phyloP scores from a whole-genome alignment of 2,797 vertebrate species.

The Aselliscus stoliczkanus region DNA sequence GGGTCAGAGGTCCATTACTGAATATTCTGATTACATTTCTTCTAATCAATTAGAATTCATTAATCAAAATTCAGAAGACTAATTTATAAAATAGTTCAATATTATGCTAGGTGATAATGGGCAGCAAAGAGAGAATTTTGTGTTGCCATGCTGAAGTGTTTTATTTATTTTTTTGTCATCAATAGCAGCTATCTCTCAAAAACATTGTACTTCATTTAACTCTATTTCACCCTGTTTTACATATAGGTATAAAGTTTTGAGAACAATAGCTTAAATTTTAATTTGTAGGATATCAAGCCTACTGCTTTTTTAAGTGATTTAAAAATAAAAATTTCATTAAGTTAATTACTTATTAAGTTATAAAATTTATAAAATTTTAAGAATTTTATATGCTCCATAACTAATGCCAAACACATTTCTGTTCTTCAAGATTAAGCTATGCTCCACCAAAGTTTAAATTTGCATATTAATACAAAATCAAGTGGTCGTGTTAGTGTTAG shows the following conservation, averaged over 20 bases:
- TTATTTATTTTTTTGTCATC: background rate
- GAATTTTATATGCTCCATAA: background rate
- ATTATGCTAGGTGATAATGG: background rate
- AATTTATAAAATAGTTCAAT: background rate
- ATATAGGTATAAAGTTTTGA: background rate
- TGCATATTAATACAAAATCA: background rate
- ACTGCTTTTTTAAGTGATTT: background rate
- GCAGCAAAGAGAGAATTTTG: background rate
- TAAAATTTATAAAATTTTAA: background rate
- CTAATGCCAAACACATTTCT: background rate
- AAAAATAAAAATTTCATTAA: background rate
- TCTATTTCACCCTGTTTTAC: background rate
- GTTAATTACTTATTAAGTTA: background rate
- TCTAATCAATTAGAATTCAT: too few relatives aligned
- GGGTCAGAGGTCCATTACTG: background rate
- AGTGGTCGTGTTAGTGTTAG: background rate
- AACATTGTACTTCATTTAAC: background rate
- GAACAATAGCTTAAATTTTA: background rate
- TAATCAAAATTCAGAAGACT: background rate
- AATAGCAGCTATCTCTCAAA: background rate
- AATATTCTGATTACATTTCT: background rate
- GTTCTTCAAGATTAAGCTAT: background rate
- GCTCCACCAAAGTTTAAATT: background rate
- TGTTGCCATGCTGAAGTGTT: background rate
- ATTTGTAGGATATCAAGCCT: background rate